Base-by-base conservation (phyloP, 2,113 vertebrate species). In the Psittacula cyanocephala region DNA sequence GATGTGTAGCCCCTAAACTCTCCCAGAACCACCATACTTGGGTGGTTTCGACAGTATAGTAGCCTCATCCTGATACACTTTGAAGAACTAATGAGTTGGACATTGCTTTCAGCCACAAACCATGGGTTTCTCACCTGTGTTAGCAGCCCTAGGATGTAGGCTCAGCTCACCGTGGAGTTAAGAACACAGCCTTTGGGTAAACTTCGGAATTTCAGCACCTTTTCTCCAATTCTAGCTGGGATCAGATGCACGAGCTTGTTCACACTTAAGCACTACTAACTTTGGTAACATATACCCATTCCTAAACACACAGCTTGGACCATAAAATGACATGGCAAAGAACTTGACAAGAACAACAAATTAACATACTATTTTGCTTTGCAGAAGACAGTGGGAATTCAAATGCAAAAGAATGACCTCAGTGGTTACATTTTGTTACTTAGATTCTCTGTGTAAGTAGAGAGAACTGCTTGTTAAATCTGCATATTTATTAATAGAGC, bases 401-500 rank as follows among this genome's bases (percentile, higher is more conserved):
- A 19, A 90, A 93, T 27, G 64, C 39, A 83, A n/a, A 93, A 88
- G 44, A 86, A 93, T 52, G 4, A 78, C 19, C 27, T 75, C 25
- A 50, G 28, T 29, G 10, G 44, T 68, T 88, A 68, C 0, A 3
- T 59, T 57, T 52, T 4, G 47, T 47, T 89, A 49, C 53, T 77
- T 62, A 67, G 25, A 59, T 89, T 62, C 46, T 74, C 82, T 59
- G 14, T 57, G 6, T 59, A 89, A 94, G 49, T 28, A 77, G 12
- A 81, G 47, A 86, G 22, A 91, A 77, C 53, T 86, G 15, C 65
- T 92, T 93, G 41, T 91, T 91, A 92, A 78, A 92, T 75, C 64
- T 89, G 39, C 62, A 6, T 87, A 70, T 88, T 93, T 95, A 95
- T 93, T 93, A 91, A 94, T 91, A 82, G n/a, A 93, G 46, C 22